These are phyloP conservation scores for Agrochola lychnidis DNA, from an alignment of 2,888 invertebrate species.

Conservation along the genomic window DNA sequence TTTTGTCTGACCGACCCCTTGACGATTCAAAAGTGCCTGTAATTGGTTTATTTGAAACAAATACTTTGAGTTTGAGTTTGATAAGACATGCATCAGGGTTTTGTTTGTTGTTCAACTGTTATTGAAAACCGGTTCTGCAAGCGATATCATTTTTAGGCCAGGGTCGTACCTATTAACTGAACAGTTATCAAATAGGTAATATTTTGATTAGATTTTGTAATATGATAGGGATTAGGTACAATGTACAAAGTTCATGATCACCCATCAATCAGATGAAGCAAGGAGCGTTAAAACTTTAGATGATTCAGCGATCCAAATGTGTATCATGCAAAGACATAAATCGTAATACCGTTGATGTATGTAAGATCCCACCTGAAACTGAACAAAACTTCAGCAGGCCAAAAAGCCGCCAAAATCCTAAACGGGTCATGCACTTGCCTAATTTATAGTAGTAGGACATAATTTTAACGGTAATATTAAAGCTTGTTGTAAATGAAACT, in stretches of 20 bases:
- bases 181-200: conserved; percentile 23
- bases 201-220: conserved; percentile 29
- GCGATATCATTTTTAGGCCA: conserved; percentile 49
- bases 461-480: background rate
- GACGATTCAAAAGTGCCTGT: background rate
- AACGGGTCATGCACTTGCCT: background rate
- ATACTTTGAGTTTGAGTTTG: background rate
- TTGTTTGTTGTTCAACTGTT: conserved; percentile 20
- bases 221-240: background rate
- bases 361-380: background rate
- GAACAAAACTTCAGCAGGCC: background rate
- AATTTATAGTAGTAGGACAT: background rate
- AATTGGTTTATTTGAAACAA: background rate
- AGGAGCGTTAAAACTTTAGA: background rate
- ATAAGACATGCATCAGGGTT: background rate
- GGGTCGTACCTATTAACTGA: conserved; percentile 9
- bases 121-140: conserved; percentile 26
- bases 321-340: background rate
- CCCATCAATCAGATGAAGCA: conserved; percentile 4
- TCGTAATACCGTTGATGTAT: background rate
- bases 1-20: background rate
- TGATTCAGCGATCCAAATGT: background rate
- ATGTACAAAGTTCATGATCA: conserved; percentile 27
- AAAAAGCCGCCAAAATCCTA: background rate
- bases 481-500: background rate